Percentiles rank a stretch among this genome's conserved stretches.
Evolutionary conservation across 2,113 vertebrate genomes (phyloP).

Genomic region (Pterocles gutturalis): DNA sequence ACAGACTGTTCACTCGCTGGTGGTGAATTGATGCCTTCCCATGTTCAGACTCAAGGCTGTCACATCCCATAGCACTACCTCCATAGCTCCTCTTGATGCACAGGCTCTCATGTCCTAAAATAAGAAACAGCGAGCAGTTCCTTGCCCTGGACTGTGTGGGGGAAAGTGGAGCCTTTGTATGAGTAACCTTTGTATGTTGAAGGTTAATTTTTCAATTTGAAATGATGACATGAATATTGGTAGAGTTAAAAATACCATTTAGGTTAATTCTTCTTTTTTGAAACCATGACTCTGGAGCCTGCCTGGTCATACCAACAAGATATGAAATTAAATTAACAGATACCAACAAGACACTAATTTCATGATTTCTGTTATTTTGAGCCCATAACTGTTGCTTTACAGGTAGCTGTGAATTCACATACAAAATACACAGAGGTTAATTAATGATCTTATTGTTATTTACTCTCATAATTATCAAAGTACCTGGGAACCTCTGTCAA

Average conservation of each 20-base stretch:
- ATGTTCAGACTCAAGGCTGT: background rate
- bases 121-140: background rate
- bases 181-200: background rate
- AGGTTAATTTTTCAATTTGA: background rate
- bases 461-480: background rate
- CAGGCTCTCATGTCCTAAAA: background rate
- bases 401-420: background rate
- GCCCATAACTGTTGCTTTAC: background rate
- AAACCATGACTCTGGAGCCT: background rate
- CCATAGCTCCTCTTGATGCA: background rate
- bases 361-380: background rate
- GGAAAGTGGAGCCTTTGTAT: background rate
- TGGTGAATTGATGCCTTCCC: background rate
- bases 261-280: background rate
- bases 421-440: background rate
- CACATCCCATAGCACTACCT: background rate
- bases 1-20: background rate
- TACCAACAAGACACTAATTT: background rate
- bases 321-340: background rate
- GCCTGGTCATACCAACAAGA: background rate
- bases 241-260: background rate
- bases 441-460: background rate
- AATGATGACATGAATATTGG: background rate
- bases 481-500: background rate
- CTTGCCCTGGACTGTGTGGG: accelerated